phyloP scores from a whole-genome alignment of 2,888 invertebrate species.

The Trissoscelio sp. region DNA sequence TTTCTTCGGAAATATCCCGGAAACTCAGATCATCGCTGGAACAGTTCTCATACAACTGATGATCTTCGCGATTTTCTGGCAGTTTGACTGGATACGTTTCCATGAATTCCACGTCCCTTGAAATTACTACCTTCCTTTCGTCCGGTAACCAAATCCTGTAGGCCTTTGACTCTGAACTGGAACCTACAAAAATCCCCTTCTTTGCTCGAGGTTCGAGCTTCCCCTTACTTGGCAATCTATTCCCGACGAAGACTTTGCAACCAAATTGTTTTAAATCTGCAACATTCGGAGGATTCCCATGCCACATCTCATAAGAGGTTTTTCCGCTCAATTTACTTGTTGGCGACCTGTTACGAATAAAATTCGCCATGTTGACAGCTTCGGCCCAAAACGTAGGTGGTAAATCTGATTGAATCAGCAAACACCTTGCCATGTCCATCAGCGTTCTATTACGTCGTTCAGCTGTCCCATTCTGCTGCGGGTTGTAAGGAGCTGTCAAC shows the following conservation, averaged over 20 bases:
- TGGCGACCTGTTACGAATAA: not conserved
- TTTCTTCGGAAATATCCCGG: too few relatives aligned
- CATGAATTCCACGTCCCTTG: conserved; percentile 1
- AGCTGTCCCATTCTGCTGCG: not conserved
- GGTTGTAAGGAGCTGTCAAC: not conserved
- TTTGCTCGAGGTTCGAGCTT: conserved; percentile 60
- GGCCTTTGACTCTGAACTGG: conserved; percentile 59
- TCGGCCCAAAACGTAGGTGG: conserved; percentile 74
- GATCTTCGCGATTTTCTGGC: too few relatives aligned
- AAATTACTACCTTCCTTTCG: conserved; percentile 53
- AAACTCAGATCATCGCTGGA: too few relatives aligned
- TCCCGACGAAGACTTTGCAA: not conserved
- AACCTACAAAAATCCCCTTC: conserved; percentile 63
- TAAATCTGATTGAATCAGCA: conserved; percentile 70
- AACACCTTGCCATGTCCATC: not conserved
- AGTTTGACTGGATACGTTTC: not conserved
- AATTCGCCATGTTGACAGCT: conserved; percentile 70
- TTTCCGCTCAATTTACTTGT: not conserved
- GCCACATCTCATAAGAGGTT: not conserved
- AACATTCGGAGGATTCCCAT: not conserved
- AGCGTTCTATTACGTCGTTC: not conserved
- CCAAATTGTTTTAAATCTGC: not conserved
- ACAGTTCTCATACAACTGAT: too few relatives aligned
- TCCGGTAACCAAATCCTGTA: conserved; percentile 59
- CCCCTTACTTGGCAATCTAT: conserved; percentile 29